Evolutionary conservation across 2,888 invertebrate genomes (phyloP).

Genomic region (Chelonus formosanus): DNA sequence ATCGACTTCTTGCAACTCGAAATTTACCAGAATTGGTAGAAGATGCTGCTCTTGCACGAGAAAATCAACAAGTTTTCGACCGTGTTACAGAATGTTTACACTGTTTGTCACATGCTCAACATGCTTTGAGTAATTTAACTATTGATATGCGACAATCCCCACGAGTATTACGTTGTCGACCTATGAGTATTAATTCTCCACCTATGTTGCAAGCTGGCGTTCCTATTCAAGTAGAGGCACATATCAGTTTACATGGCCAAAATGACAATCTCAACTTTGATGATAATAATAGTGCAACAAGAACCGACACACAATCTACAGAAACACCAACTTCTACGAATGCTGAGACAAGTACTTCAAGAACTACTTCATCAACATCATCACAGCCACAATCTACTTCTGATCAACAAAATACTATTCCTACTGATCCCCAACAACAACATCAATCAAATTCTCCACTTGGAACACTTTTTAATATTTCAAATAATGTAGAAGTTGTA

Average conservation of each 20-base stretch:
- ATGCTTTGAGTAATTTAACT: constrained; percentile 87
- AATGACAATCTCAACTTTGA: constrained; percentile 43
- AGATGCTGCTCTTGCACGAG: constrained; percentile 32
- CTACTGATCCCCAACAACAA: constrained; percentile 35
- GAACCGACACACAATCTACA: constrained; percentile 45
- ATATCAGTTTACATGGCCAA: constrained; percentile 53
- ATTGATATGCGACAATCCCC: constrained; percentile 76
- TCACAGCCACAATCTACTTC: constrained; percentile 33
- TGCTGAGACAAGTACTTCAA: constrained; percentile 34
- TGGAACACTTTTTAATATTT: constrained; percentile 57
- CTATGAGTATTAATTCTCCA: constrained; percentile 77
- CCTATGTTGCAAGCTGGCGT: constrained; percentile 74
- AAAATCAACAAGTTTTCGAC: constrained; percentile 75
- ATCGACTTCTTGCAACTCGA: constrained; percentile 66
- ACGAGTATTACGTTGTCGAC: constrained; percentile 75
- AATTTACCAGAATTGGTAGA: no score
- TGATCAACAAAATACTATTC: constrained; percentile 33
- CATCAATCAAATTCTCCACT: constrained; percentile 36
- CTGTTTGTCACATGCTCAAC: constrained; percentile 87
- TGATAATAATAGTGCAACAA: background rate
- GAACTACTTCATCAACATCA: constrained; percentile 32
- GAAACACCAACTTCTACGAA: constrained; percentile 30
- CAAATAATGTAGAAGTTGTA: constrained; percentile 69
- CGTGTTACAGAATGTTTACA: constrained; percentile 84
- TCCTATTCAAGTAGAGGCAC: constrained; percentile 72